Conservation (phyloP, 2,888 invertebrate species). For the Lasioglossum villosulum region DNA sequence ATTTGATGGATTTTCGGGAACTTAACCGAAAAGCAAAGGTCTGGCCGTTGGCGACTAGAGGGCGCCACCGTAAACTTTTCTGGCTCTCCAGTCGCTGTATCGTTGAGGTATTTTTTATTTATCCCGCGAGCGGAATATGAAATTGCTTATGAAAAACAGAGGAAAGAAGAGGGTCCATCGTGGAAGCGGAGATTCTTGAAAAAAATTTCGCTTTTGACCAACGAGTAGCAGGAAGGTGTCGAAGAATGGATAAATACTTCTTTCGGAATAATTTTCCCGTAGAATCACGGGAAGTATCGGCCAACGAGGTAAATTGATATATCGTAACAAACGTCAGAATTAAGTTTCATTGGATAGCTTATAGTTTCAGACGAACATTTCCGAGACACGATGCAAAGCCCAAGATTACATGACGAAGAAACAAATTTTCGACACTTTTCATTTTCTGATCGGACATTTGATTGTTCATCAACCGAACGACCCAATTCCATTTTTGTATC, state of each 20-base stretch:
- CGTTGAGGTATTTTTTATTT: too few species aligned
- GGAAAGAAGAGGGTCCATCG: not conserved
- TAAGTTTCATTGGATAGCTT: not conserved
- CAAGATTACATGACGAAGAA: conserved; percentile 11
- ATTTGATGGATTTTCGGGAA: too few species aligned
- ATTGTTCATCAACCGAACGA: conserved; percentile 19
- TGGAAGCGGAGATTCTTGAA: not conserved
- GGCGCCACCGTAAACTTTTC: too few species aligned
- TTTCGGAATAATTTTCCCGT: not conserved
- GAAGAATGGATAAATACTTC: not conserved
- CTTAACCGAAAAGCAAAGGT: too few species aligned
- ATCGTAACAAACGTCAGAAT: not conserved
- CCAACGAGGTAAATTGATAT: not conserved
- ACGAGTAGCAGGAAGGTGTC: not conserved
- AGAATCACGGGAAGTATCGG: not conserved
- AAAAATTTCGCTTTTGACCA: not conserved
- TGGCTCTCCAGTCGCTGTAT: too few species aligned
- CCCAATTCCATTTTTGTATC: conserved; percentile 24
- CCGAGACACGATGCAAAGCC: not conserved
- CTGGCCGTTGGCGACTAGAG: too few species aligned
- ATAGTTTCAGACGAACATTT: not conserved
- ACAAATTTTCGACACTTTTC: conserved; percentile 29
- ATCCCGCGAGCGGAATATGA: not conserved
- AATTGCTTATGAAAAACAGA: not conserved
- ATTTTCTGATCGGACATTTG: conserved; percentile 27